phyloP scores from a whole-genome alignment of 2,888 invertebrate species.

The Geotrupes spiniger region DNA sequence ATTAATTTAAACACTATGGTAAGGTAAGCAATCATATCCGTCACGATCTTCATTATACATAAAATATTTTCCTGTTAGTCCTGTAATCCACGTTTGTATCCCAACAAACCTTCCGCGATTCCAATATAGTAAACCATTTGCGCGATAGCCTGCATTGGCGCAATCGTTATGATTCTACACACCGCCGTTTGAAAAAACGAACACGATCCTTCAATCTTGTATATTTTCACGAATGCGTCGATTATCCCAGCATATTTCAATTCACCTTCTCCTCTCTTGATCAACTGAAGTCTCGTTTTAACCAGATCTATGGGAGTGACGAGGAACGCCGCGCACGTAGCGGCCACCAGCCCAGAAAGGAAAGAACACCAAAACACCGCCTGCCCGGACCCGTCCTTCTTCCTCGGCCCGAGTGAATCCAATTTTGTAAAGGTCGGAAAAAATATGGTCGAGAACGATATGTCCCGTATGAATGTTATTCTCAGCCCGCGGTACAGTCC shows the following conservation, averaged over 20 bases:
- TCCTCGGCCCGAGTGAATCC: constrained; percentile 66
- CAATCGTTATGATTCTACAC: constrained; percentile 96
- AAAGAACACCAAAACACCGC: constrained; percentile 94
- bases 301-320: constrained; percentile 98
- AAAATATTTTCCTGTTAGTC: no score
- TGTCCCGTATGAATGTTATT: no score
- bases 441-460: no score
- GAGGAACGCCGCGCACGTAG: constrained; percentile 79
- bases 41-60: no score
- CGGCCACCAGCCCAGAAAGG: constrained; percentile 85
- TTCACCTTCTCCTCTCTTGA: constrained; percentile 84
- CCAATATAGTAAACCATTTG: constrained; percentile 97
- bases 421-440: no score
- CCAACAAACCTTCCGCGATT: constrained; percentile 78
- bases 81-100: constrained; percentile 42
- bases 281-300: constrained; percentile 93
- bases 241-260: constrained; percentile 79
- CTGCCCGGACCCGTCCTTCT: constrained; percentile 61
- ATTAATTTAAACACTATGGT: no score
- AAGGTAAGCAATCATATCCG: no score
- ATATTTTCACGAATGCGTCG: constrained; percentile 84
- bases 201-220: constrained; percentile 78
- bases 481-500: no score
- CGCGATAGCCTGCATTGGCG: constrained; percentile 97
- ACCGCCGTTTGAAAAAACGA: constrained; percentile 98